phyloP scores from a whole-genome alignment of 2,113 vertebrate genomes.

The Halcyon senegalensis region DNA sequence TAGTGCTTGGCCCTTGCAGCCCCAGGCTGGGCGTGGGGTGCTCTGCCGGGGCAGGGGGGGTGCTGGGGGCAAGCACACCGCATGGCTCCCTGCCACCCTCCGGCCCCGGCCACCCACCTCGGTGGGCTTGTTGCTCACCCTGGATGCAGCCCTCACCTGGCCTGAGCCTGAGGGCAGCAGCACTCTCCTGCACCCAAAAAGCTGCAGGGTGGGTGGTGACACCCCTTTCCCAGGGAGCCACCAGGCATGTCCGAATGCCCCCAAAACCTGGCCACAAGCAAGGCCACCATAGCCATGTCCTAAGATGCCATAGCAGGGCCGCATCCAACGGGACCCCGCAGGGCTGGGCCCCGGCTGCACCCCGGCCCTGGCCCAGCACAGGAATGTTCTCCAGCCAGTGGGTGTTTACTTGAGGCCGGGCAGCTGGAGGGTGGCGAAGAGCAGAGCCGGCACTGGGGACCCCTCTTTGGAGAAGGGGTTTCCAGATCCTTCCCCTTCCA shows the following conservation, averaged over 20 bases:
- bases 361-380: neutral
- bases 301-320: accelerated
- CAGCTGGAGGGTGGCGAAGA: neutral
- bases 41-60: neutral
- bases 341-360: neutral
- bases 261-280: accelerated
- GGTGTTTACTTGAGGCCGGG: neutral
- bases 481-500: neutral
- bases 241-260: accelerated
- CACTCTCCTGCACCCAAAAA: neutral
- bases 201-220: neutral
- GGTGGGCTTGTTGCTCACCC: neutral
- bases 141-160: accelerated
- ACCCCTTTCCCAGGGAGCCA: neutral
- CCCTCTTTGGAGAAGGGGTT: neutral
- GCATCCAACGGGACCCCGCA: accelerated
- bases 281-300: accelerated
- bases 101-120: neutral
- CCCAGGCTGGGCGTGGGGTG: neutral
- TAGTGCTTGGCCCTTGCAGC: accelerated
- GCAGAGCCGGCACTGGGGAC: neutral
- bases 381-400: neutral
- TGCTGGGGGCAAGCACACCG: neutral
- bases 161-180: neutral
- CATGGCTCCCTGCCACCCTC: neutral